Evolutionary conservation across 2,113 vertebrate species (phyloP), one percentile per base, ranked within the genome.

Genomic region (Baryphthengus martii): DNA sequence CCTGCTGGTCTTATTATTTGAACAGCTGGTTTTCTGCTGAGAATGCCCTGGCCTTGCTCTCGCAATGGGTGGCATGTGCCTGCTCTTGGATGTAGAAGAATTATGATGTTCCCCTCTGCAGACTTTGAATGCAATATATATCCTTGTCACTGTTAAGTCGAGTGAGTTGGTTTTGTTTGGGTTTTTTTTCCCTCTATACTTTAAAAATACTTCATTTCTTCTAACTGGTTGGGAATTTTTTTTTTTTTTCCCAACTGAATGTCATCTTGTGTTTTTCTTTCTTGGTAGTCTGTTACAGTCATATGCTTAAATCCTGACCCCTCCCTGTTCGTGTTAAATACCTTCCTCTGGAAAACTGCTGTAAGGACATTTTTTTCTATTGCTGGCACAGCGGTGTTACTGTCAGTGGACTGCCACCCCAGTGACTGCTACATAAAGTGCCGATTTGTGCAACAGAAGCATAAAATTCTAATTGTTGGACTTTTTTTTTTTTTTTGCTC

Each of bases 291-390:
- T 84, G 58, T 71, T 92, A 49, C 11, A 77, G 53, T 94, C 40
- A 8, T 89, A 52, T 2, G 1, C 90, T 89, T 84, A 77, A 96
- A 92, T 86, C 50, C 72, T 93, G 75, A 90, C 76, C 83, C 66
- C 68, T 92, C 83, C 91, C 81, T 91, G 58, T 68, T 49, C 58
- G 29, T 82, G 70, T 92, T 94, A 94, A 95, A 90, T 94, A 84
- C 83, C 31, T 95, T 81, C 76, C 73, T 88, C 88, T 96, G 91
- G 88, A 93, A 96, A 93, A 95, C 58, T 89, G 92, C 93, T 90
- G 83, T 92, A 84, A 90, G 85, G 88, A 62, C 83, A 68, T 67
- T 86, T 96, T 96, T 96, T 93, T 63, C 76, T 93, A 4, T 76
- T 93, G 92, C 90, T 96, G 85, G 85, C 88, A 37, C 67, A 90